Conservation (phyloP, 2,113 vertebrate genomes). For the Grantiella picta region DNA sequence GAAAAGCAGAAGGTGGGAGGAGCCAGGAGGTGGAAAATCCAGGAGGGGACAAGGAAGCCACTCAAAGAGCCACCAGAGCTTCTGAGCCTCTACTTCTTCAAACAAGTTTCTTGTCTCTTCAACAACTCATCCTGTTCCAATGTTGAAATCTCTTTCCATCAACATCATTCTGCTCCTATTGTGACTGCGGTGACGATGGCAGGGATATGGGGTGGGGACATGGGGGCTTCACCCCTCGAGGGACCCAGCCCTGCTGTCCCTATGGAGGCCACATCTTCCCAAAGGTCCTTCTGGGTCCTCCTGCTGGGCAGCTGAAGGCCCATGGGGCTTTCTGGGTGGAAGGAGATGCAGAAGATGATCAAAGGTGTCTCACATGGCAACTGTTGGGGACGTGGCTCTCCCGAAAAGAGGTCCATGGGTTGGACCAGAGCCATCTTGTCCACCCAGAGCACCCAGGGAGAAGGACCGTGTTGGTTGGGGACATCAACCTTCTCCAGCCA, state of each 20-base stretch:
- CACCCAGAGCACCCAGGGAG: background rate
- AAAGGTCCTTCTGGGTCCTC: background rate
- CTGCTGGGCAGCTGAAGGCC: background rate
- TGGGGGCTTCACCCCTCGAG: accelerated
- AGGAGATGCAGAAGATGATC: background rate
- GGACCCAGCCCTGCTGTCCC: background rate
- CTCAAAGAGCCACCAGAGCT: background rate
- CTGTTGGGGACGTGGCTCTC: background rate
- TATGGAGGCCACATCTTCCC: background rate
- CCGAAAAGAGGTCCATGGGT: background rate
- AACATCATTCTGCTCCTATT: accelerated
- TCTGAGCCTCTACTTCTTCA: background rate
- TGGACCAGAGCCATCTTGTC: background rate
- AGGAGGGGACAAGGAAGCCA: background rate
- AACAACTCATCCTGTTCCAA: accelerated
- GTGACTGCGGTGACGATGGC: accelerated
- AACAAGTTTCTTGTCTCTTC: background rate
- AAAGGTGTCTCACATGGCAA: background rate
- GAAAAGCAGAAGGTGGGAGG: background rate
- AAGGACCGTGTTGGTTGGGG: background rate
- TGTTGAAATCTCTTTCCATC: accelerated
- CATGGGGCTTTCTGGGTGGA: background rate
- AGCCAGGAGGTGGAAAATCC: background rate
- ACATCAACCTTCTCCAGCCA: background rate
- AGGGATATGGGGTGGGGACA: background rate